Conservation (phyloP, 2,113 vertebrate genomes). For the Formicarius rufipectus region DNA sequence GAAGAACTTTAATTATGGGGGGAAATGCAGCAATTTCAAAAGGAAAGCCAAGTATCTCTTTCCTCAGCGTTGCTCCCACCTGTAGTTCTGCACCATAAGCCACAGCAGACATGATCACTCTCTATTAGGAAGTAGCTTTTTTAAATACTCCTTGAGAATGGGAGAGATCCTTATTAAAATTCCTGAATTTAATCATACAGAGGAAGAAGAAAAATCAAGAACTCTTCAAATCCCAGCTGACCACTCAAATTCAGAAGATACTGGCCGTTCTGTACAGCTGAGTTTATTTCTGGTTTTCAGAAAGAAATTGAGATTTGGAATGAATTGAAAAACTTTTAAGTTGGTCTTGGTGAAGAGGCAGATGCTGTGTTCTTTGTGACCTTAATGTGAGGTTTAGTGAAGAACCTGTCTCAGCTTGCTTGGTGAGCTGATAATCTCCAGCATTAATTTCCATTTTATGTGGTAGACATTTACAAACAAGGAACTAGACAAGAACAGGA, state of each 20-base stretch:
- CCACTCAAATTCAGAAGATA: not conserved
- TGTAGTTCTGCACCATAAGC: not conserved
- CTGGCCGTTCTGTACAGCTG: not conserved
- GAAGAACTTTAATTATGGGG: not conserved
- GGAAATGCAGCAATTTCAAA: not conserved
- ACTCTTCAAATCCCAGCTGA: not conserved
- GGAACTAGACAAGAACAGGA: not conserved
- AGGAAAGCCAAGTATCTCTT: not conserved
- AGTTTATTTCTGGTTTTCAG: not conserved
- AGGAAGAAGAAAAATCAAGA: not conserved
- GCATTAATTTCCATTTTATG: not conserved
- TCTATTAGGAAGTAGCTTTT: not conserved
- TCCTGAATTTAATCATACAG: not conserved
- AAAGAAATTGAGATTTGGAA: not conserved
- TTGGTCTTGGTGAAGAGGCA: not conserved
- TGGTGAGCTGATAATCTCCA: not conserved
- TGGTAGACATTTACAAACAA: not conserved
- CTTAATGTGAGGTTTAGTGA: not conserved
- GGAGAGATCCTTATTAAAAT: not conserved
- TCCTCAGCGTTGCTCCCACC: not conserved
- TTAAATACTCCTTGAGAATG: not conserved
- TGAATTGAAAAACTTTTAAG: not conserved
- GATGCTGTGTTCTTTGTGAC: not conserved
- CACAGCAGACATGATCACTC: not conserved
- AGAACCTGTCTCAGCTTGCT: not conserved